phyloP scores from a whole-genome alignment of 2,113 vertebrate genomes.

The Chionomys nivalis region DNA sequence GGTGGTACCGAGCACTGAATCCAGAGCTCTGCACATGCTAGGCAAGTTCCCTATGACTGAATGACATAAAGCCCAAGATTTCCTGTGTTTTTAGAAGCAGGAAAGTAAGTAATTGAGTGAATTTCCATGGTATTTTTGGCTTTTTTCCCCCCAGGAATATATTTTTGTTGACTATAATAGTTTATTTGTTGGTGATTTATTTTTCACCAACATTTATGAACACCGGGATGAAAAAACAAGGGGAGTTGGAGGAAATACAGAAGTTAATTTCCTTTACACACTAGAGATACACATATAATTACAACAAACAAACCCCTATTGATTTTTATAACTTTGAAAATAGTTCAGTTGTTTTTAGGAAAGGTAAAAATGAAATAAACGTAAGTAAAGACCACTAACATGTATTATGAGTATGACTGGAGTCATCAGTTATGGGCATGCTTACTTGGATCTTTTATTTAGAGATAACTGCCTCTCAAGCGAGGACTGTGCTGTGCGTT shows the following conservation, averaged over 20 bases:
- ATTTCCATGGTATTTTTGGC: neutral
- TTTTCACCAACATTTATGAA: neutral
- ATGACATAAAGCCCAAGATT: neutral
- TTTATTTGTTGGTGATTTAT: neutral
- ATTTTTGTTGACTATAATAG: neutral
- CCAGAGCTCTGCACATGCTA: neutral
- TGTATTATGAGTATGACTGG: neutral
- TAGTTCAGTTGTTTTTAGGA: neutral
- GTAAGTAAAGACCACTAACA: neutral
- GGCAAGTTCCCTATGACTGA: neutral
- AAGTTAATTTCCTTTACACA: neutral
- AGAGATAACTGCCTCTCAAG: neutral
- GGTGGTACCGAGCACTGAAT: neutral
- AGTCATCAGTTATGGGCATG: neutral
- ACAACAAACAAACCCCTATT: neutral
- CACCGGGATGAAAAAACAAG: neutral
- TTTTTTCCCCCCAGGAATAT: neutral
- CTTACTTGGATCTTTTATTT: too few relatives aligned
- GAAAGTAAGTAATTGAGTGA: neutral
- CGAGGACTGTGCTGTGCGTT: neutral
- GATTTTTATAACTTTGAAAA: constrained; percentile 1
- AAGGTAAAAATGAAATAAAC: constrained; percentile 6
- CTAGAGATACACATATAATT: neutral
- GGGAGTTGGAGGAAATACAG: neutral
- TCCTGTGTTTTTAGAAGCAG: neutral